A percentile compares a stretch with the other conserved stretches of the same genome.
These are phyloP conservation scores for Phylloscopus collybita DNA, from an alignment of 2,797 vertebrate species.

Conservation along the genomic window DNA sequence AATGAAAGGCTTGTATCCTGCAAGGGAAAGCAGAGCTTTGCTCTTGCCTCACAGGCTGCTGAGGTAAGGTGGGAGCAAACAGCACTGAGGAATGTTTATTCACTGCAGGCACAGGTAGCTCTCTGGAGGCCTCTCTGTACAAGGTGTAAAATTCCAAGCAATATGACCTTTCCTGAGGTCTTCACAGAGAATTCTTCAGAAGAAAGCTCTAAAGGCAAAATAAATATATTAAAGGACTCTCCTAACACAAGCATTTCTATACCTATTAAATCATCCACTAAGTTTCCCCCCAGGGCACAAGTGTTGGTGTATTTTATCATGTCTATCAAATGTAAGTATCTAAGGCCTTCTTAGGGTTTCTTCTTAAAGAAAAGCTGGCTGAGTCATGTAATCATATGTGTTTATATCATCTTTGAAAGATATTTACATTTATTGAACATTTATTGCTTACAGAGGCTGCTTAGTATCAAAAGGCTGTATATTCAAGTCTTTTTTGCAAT, in stretches of 20 bases:
- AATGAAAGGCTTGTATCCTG: constrained; percentile 27
- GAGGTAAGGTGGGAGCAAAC: constrained; percentile 26
- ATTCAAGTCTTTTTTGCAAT: not conserved
- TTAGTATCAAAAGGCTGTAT: not conserved
- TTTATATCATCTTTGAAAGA: not conserved
- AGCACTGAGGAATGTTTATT: constrained; percentile 49
- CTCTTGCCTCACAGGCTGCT: not conserved
- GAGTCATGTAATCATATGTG: not conserved
- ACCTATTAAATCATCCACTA: not conserved
- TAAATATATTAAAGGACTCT: constrained; percentile 33
- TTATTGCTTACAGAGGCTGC: not conserved
- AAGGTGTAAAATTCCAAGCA: constrained; percentile 25
- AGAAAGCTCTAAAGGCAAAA: constrained; percentile 22
- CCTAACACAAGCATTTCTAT: not conserved
- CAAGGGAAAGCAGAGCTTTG: not conserved
- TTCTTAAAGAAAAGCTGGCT: not conserved
- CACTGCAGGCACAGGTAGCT: not conserved
- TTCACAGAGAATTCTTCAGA: not conserved
- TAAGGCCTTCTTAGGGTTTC: not conserved
- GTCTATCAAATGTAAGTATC: not conserved
- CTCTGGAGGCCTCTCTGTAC: constrained; percentile 11
- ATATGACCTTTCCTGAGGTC: constrained; percentile 36
- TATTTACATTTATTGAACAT: not conserved
- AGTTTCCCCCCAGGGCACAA: not conserved
- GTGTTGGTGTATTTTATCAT: not conserved